Conservation (phyloP, 2,113 vertebrate genomes). For the Trachemys scripta region DNA sequence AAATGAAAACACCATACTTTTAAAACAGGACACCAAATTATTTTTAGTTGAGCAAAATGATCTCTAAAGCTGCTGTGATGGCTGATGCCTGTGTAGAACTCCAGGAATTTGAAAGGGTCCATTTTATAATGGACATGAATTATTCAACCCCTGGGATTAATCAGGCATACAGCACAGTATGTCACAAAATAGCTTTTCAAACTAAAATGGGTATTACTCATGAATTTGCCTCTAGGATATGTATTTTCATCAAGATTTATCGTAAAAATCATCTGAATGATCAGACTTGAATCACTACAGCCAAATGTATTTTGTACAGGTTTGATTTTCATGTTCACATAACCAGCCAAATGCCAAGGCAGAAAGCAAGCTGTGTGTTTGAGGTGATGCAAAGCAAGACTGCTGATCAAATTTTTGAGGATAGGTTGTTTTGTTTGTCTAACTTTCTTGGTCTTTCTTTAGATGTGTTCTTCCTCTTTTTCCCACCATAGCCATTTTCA, state of each 20-base stretch:
- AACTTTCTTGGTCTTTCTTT: background rate
- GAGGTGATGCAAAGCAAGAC: background rate
- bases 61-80: background rate
- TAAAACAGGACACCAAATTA: background rate
- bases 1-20: conserved; percentile 1
- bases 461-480: background rate
- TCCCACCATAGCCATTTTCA: background rate
- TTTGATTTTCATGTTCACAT: background rate
- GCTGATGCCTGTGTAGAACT: background rate
- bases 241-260: conserved; percentile 23
- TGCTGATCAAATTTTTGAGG: background rate
- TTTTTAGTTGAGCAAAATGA: conserved; percentile 28
- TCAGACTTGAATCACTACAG: background rate
- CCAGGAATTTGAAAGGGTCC: background rate
- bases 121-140: conserved; percentile 32
- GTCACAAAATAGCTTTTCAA: conserved; percentile 14
- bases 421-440: background rate
- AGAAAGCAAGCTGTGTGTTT: background rate
- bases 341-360: background rate
- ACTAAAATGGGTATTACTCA: conserved; percentile 7
- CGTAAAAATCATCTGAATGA: background rate
- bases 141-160: conserved; percentile 41
- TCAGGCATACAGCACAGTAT: conserved; percentile 27
- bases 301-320: background rate
- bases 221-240: conserved; percentile 15